Evolutionary conservation across 2,113 vertebrate genomes (phyloP), one percentile per base, ranked within the genome.

Genomic region (Anarhynchus alexandrinus): DNA sequence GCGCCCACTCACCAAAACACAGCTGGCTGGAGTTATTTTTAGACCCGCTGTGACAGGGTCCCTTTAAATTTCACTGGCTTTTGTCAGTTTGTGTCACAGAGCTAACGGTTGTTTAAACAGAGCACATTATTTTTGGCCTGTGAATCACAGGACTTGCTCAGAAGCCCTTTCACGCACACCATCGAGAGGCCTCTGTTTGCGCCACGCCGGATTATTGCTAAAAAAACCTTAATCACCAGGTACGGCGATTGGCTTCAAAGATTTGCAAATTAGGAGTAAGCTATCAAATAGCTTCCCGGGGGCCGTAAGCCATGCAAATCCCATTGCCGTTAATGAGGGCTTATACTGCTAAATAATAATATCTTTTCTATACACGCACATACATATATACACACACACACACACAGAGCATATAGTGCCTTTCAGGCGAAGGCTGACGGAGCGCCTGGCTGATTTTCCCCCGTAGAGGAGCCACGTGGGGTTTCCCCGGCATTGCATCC

Each of bases 11-110:
- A 76, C 78, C 80, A 93, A 80, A 95, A 93, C 93, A 88, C 96
- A 97, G 97, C 96, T 95, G 96, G 94, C 91, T 78, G 45, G 36
- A 36, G 80, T n/a, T 97, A 97, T 96, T 96, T 95, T 97, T 96
- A 95, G 94, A 64, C 17, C 12, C 0, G 2, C 61, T 96, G 90
- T 82, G 71, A 86, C 91, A 90, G 55, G 93, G 86, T 77, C 76
- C 72, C 93, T 96, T 96, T 96, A 96, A 95, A 88, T 93, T 90
- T 76, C 42, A 0, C 87, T 92, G 87, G 73, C 67, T 96, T 97
- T 97, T 96, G 93, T 96, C 89, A 62, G 87, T 81, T 87, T 87
- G 59, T 70, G 76, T 86, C 93, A 79, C 89, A 78, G 92, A 94
- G 61, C 76, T 22, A 76, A 83, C 29, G 1, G 1, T 84, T 94